These are phyloP conservation scores for Neolamprologus devosi DNA, from an alignment of 2,113 vertebrate species.

Conservation along the genomic window DNA sequence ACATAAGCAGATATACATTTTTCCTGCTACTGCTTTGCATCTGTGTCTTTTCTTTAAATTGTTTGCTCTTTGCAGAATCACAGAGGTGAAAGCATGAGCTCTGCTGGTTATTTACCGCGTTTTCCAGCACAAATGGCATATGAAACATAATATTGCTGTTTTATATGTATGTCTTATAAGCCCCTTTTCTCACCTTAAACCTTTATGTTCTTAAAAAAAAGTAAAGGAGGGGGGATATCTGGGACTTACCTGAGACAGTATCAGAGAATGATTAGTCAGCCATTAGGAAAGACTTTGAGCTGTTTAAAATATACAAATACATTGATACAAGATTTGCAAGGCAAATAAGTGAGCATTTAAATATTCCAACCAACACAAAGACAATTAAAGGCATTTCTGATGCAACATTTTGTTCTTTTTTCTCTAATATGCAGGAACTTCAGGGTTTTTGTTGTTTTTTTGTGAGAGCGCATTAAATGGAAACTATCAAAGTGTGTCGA, in stretches of 20 bases:
- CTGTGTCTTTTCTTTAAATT: background rate
- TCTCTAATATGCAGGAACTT: fast-evolving
- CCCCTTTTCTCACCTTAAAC: background rate
- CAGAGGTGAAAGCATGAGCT: background rate
- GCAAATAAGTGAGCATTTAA: background rate
- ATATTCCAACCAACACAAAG: background rate
- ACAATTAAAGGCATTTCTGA: background rate
- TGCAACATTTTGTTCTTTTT: background rate
- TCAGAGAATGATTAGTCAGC: background rate
- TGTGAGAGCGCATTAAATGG: background rate
- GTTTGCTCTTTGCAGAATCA: background rate
- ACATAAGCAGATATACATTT: background rate
- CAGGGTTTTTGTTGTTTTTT: background rate
- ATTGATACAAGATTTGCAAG: background rate
- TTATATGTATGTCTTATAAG: fast-evolving
- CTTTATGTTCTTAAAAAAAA: background rate
- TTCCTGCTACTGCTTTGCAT: background rate
- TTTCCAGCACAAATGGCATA: background rate
- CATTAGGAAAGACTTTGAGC: background rate
- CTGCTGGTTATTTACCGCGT: background rate
- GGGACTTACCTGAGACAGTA: background rate
- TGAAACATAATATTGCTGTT: background rate
- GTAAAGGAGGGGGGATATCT: fast-evolving
- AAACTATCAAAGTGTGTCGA: slow-evolving; percentile 13
- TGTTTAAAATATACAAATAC: background rate